Conservation (phyloP, 2,113 vertebrate species). For the Stictonetta naevosa region DNA sequence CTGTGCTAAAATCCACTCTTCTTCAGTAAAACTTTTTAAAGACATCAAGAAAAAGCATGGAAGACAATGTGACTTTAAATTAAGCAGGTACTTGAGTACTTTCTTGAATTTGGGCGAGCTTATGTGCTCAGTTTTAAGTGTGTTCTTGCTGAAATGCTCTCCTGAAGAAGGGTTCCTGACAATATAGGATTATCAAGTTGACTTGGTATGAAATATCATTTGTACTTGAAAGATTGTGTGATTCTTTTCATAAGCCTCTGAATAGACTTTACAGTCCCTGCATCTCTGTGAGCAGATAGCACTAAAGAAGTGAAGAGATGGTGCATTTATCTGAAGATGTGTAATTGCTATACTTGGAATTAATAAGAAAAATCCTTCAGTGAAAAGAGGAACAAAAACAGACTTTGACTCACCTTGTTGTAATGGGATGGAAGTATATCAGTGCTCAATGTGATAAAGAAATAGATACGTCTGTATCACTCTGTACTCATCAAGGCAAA, state of each 20-base stretch:
- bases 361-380: constrained; percentile 10
- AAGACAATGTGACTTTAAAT: background rate
- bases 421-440: background rate
- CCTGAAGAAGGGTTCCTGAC: background rate
- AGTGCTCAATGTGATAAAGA: background rate
- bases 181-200: background rate
- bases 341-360: background rate
- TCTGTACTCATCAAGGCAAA: background rate
- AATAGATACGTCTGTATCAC: background rate
- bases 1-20: background rate
- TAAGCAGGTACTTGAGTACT: background rate
- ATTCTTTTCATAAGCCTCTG: background rate
- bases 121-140: background rate
- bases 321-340: background rate
- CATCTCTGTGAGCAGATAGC: background rate
- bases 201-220: background rate
- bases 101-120: background rate
- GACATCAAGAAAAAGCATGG: background rate
- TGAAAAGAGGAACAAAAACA: background rate
- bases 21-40: background rate
- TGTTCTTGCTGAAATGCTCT: background rate
- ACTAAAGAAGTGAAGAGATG: background rate
- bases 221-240: background rate
- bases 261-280: background rate
- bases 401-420: background rate